Conservation (phyloP, 2,888 invertebrate genomes). For the Thera britannica region DNA sequence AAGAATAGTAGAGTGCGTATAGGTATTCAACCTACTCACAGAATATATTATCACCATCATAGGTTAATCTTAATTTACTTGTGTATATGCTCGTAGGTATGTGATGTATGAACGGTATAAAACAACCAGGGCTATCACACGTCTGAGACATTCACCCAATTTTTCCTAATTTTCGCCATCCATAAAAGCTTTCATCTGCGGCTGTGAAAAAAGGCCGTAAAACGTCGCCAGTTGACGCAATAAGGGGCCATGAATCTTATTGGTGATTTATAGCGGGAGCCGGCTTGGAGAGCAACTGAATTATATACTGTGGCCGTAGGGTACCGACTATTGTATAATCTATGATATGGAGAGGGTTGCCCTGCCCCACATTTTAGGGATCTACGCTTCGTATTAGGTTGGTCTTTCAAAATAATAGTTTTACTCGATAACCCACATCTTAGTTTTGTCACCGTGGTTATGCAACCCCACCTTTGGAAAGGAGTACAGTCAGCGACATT, state of each 20-base stretch:
- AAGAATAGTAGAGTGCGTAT: too few relatives aligned
- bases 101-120: background rate
- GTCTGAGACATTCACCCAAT: slow-evolving; percentile 20
- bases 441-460: background rate
- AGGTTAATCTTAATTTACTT: too few relatives aligned
- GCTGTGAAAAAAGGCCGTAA: slow-evolving; percentile 46
- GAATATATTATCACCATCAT: too few relatives aligned
- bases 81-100: background rate
- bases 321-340: slow-evolving; percentile 5
- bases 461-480: too few relatives aligned
- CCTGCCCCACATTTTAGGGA: slow-evolving; percentile 6
- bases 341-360: slow-evolving; percentile 3
- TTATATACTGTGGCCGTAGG: slow-evolving; percentile 11
- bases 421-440: background rate
- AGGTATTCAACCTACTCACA: too few relatives aligned
- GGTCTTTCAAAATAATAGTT: background rate
- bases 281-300: slow-evolving; percentile 16
- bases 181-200: slow-evolving; percentile 41
- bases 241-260: slow-evolving; percentile 65
- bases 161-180: slow-evolving; percentile 31
- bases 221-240: slow-evolving; percentile 53
- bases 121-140: slow-evolving; percentile 6
- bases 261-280: slow-evolving; percentile 60
- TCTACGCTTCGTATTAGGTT: background rate
- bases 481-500: too few relatives aligned